Conservation (phyloP, 1,140 invertebrate species). For the Cherax quadricarinatus region DNA sequence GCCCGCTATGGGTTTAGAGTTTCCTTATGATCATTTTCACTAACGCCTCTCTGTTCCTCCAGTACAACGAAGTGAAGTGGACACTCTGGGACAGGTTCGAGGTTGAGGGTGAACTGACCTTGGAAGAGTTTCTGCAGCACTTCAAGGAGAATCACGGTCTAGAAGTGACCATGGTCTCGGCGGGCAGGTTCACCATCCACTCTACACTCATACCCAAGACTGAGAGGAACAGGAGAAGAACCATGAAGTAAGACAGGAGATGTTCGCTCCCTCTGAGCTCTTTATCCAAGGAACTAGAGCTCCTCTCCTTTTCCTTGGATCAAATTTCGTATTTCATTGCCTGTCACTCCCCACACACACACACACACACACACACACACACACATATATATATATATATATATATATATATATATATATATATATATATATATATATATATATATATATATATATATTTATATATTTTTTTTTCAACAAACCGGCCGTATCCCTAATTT, state of each 20-base stretch:
- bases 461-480: no score
- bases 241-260: constrained; percentile 79
- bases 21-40: no score
- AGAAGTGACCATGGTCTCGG: constrained; percentile 98
- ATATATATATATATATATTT: no score
- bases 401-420: no score
- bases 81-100: constrained; percentile 99
- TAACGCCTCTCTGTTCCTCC: background rate
- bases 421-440: no score
- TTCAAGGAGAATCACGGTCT: constrained; percentile 93
- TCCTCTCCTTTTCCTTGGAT: background rate
- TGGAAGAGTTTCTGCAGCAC: constrained; percentile 95
- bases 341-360: background rate
- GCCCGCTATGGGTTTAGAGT: no score
- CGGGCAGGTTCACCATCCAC: constrained; percentile 98
- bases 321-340: background rate
- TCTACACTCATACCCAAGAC: constrained; percentile 97
- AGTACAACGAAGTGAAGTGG: constrained; percentile 95
- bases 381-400: no score
- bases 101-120: constrained; percentile 93
- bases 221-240: constrained; percentile 90
- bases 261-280: background rate
- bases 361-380: no score
- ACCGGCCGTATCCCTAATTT: no score
- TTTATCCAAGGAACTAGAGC: background rate